Base-by-base conservation (phyloP, 2,113 vertebrate genomes). In the Mastomys natalensis region DNA sequence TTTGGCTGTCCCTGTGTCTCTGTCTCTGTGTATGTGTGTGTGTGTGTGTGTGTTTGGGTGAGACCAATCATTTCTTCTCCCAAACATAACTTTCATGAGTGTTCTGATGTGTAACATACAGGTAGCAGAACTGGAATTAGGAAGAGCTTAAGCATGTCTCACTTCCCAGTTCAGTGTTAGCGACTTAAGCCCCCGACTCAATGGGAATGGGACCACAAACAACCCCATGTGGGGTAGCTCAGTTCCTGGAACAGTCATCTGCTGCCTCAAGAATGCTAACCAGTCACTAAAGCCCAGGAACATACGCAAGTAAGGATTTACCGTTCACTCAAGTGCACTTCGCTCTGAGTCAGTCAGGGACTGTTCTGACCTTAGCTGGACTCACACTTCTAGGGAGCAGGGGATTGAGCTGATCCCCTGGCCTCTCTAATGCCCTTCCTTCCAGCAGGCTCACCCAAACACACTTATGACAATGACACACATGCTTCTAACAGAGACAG, bases 101-200 rank as follows among this genome's bases (percentile, higher is more conserved):
- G 70, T 43, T 11, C 40, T 84, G 2, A 6, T 78, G 31, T 51
- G 26, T 93, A 70, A 43, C 17, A 21, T 24, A 16, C 40, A 76
- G 26, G 12, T 40, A 9, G 5, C 22, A 88, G 58, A 96, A n/a
- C 37, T 45, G 82, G 84, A 95, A 93, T 84, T 93, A n/a, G 73
- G n/a, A 76, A n/a, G 73, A 68, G 72, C 85, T 70, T n/a, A 37
- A 55, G 17, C 40, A 43, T 87, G 16, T 87, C 34, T 85, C 48
- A 55, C 51, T 94, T 94, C 60, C n/a, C 12, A 5, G 22, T 2
- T 21, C 51, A 60, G 19, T 43, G 22, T 86, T 31, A 86, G 9
- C 40, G 43, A 37, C 26, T 40, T 60, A n/a, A n/a, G 82, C 45
- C 40, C 89, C 58, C 74, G 24, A 24, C 26, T 0, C n/a, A 1